phyloP scores from a whole-genome alignment of 1,140 invertebrate species.

The Tetragnatha versicolor region DNA sequence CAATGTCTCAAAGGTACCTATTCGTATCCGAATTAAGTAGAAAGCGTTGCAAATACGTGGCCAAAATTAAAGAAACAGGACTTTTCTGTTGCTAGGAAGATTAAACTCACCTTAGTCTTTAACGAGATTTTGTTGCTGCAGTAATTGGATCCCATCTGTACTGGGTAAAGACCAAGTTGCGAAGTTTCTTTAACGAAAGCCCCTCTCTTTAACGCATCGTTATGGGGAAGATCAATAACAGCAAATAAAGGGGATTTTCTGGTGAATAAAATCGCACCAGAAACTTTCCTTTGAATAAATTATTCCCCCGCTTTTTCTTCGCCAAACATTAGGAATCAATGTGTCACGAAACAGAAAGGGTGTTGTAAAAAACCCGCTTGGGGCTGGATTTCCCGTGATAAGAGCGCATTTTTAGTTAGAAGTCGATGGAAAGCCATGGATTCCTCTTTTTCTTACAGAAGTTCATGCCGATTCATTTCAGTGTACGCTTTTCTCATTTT shows the following conservation, averaged over 20 bases:
- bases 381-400: too few species aligned
- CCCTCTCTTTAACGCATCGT: background rate
- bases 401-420: too few species aligned
- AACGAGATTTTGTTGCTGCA: background rate
- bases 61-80: too few species aligned
- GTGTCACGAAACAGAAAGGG: background rate
- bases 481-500: too few species aligned
- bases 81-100: background rate
- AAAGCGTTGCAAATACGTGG: too few species aligned
- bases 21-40: too few species aligned
- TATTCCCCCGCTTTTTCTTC: background rate
- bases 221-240: background rate
- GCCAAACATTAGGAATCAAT: slow-evolving; percentile 5
- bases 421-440: too few species aligned
- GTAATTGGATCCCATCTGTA: background rate
- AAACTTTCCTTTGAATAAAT: slow-evolving; percentile 5
- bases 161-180: background rate
- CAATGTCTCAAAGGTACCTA: too few species aligned
- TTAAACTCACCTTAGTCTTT: background rate
- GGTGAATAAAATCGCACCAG: background rate
- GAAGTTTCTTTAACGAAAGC: background rate
- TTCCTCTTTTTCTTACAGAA: too few species aligned
- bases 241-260: background rate
- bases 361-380: too few species aligned
- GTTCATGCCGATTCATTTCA: too few species aligned